These are phyloP conservation scores for Drosophila nigricruria DNA, from an alignment of 2,888 invertebrate genomes.

Conservation along the genomic window DNA sequence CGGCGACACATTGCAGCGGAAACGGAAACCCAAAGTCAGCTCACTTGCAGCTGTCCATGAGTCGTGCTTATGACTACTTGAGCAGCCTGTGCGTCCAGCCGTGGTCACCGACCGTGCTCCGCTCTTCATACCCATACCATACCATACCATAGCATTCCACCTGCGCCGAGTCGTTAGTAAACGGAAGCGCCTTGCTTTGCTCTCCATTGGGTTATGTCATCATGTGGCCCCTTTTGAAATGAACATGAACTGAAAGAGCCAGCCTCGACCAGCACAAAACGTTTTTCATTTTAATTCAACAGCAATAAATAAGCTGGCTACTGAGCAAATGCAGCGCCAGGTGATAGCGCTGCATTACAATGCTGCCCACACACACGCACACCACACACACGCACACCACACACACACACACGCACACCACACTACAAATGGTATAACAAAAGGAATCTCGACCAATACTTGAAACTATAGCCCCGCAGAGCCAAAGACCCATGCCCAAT, in stretches of 20 bases:
- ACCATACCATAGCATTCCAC: neutral
- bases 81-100: conserved; percentile 59
- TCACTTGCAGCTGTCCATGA: conserved; percentile 69
- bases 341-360: conserved; percentile 63
- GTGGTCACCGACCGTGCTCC: conserved; percentile 39
- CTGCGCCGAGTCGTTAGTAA: conserved; percentile 56
- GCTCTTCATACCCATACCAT: neutral
- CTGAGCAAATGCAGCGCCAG: conserved; percentile 50
- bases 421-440: conserved; percentile 28
- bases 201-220: conserved; percentile 37
- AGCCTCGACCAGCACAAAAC: conserved; percentile 44
- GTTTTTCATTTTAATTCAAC: conserved; percentile 68
- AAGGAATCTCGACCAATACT: conserved; percentile 27
- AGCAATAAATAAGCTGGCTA: conserved; percentile 68
- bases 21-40: conserved; percentile 63
- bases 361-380: conserved; percentile 7
- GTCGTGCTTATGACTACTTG: conserved; percentile 76
- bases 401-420: neutral
- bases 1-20: conserved; percentile 79
- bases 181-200: conserved; percentile 46
- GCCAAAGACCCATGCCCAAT: conserved; percentile 50
- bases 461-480: conserved; percentile 1
- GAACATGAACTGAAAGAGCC: conserved; percentile 52
- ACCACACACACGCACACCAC: neutral
- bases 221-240: conserved; percentile 42